Evolutionary conservation across 2,797 vertebrate genomes (phyloP).

Genomic region (Melanotaenia maccullochi): DNA sequence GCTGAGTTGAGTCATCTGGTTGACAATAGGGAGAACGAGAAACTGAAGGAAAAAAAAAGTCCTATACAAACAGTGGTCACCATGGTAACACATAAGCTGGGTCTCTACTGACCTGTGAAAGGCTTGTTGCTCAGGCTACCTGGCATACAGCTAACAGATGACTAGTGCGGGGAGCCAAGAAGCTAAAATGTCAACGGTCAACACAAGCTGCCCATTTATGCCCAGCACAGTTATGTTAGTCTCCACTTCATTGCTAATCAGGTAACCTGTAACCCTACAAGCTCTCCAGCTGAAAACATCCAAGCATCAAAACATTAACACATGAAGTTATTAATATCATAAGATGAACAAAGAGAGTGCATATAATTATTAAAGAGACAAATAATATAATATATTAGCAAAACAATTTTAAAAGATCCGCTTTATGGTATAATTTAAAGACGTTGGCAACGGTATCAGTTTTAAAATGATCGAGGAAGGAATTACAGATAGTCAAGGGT

Average conservation of each 20-base stretch:
- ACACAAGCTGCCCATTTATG: constrained; percentile 19
- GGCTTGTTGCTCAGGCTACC: constrained; percentile 55
- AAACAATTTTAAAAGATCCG: background rate
- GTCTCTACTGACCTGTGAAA: constrained; percentile 43
- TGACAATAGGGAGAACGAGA: constrained; percentile 4
- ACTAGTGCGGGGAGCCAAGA: constrained; percentile 23
- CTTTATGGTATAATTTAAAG: background rate
- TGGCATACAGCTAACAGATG: constrained; percentile 36
- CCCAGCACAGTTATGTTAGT: background rate
- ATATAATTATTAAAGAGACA: background rate
- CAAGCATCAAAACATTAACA: background rate
- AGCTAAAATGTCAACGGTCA: constrained; percentile 35
- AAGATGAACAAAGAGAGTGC: background rate
- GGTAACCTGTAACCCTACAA: too few relatives aligned
- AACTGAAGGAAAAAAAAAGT: background rate
- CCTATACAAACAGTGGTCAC: constrained; percentile 56
- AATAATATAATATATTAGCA: too few relatives aligned
- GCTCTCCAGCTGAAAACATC: too few relatives aligned
- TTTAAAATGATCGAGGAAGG: background rate
- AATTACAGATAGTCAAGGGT: background rate
- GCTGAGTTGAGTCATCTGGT: constrained; percentile 32
- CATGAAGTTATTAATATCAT: background rate
- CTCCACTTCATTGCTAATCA: constrained; percentile 3
- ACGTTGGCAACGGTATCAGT: too few relatives aligned
- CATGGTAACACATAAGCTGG: constrained; percentile 46